Percentiles rank a stretch among this genome's conserved stretches.
These are phyloP conservation scores for Myotis davidii DNA, from an alignment of 2,113 vertebrate species.

Conservation along the genomic window DNA sequence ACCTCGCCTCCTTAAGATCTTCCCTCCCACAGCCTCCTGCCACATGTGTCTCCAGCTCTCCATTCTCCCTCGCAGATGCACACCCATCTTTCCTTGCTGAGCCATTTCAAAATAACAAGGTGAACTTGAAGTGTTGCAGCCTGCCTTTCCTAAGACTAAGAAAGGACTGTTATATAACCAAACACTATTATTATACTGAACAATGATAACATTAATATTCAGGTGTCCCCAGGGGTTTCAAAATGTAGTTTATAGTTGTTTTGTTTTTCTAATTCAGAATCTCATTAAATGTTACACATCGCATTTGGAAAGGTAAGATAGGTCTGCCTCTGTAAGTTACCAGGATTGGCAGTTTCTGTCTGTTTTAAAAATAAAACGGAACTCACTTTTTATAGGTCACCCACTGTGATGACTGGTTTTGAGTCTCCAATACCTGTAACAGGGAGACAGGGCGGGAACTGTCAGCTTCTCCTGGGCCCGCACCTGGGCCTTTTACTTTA, in stretches of 20 bases:
- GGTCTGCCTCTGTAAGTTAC: not conserved
- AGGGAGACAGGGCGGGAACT: not conserved
- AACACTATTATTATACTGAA: too few species aligned
- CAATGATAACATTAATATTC: not conserved
- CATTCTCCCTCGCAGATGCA: too few species aligned
- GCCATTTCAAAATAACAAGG: not conserved
- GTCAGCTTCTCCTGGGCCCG: not conserved
- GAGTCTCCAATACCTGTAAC: not conserved
- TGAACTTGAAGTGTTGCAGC: not conserved
- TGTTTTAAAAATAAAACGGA: conserved; percentile 16
- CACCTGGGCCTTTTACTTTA: not conserved
- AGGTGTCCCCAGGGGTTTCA: not conserved
- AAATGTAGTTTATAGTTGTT: not conserved
- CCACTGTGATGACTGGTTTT: not conserved
- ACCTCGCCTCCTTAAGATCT: not conserved
- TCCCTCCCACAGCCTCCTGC: not conserved
- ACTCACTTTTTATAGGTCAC: not conserved
- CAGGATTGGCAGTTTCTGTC: not conserved
- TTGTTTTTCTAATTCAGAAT: not conserved
- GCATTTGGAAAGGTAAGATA: not conserved
- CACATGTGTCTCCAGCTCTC: not conserved
- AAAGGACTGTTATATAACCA: not conserved
- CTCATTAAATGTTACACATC: not conserved
- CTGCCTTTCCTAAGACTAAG: not conserved
- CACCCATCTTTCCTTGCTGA: not conserved